A percentile compares a stretch with the other conserved stretches of the same genome.
phyloP scores from a whole-genome alignment of 2,113 vertebrate species.

The Mus musculus region DNA sequence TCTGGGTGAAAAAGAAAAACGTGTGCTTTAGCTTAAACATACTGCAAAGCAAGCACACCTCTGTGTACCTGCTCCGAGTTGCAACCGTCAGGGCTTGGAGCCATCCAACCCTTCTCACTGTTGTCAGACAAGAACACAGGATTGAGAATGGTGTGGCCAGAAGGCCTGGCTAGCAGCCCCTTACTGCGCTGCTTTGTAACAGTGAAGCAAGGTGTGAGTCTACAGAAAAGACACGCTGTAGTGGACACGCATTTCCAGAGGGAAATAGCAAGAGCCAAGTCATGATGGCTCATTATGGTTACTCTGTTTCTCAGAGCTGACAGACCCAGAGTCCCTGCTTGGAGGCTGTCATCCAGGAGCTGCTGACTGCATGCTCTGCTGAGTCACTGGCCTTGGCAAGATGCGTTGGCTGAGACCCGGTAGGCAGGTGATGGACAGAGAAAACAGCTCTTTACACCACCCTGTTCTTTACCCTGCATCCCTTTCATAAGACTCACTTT shows the following conservation, averaged over 20 bases:
- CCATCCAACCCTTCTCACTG: neutral
- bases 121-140: neutral
- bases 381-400: constrained; percentile 81
- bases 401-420: constrained; percentile 31
- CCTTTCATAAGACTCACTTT: constrained; percentile 19
- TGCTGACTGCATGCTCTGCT: constrained; percentile 52
- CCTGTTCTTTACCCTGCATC: neutral
- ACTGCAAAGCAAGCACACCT: neutral
- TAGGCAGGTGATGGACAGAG: constrained; percentile 59
- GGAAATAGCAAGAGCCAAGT: neutral
- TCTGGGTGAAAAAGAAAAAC: neutral
- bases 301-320: neutral
- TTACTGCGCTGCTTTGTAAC: neutral
- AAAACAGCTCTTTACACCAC: neutral
- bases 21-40: neutral
- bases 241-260: neutral
- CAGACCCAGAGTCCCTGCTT: neutral
- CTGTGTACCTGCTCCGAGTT: neutral
- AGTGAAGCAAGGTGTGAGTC: neutral
- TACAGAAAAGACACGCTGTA: fast-evolving
- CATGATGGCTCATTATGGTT: neutral
- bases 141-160: neutral
- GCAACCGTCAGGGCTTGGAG: neutral
- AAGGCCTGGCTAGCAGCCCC: neutral
- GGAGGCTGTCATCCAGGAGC: constrained; percentile 23